Conservation (phyloP, 2,113 vertebrate species). For the Morphnarchus princeps region DNA sequence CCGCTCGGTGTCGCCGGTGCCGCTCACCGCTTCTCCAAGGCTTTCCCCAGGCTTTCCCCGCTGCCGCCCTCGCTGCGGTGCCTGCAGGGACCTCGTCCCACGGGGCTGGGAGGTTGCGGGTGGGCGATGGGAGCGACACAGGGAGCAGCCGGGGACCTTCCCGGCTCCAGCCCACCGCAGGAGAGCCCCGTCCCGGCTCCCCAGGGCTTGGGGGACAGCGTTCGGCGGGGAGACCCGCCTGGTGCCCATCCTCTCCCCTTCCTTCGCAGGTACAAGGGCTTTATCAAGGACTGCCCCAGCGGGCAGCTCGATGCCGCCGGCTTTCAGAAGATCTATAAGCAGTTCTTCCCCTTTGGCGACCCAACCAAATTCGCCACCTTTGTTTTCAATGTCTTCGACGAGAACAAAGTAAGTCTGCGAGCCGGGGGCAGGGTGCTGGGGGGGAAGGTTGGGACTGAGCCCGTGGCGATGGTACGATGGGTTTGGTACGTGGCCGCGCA, state of each 20-base stretch:
- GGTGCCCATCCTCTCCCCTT: neutral
- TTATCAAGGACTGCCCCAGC: conserved; percentile 95
- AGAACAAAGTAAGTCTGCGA: conserved; percentile 85
- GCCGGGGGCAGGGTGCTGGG: rapidly evolving
- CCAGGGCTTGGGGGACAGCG: neutral
- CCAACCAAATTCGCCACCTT: conserved; percentile 96
- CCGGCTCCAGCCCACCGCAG: neutral
- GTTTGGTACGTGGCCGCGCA: rapidly evolving
- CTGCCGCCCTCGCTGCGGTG: neutral
- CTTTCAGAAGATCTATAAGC: conserved; percentile 98
- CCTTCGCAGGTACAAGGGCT: conserved; percentile 89
- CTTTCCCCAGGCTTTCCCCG: neutral
- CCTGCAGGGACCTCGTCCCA: neutral
- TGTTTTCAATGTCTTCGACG: conserved; percentile 96
- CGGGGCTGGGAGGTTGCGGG: neutral
- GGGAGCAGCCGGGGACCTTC: neutral
- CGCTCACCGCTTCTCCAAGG: rapidly evolving
- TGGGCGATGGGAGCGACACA: rapidly evolving
- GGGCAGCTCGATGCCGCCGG: conserved; percentile 91
- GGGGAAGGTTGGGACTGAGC: neutral
- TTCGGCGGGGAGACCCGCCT: neutral
- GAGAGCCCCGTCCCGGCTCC: neutral
- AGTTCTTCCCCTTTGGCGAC: conserved; percentile 95
- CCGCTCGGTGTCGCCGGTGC: neutral
- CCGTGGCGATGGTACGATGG: rapidly evolving